Base-by-base conservation (phyloP, 2,113 vertebrate genomes). In the Sitta europaea region DNA sequence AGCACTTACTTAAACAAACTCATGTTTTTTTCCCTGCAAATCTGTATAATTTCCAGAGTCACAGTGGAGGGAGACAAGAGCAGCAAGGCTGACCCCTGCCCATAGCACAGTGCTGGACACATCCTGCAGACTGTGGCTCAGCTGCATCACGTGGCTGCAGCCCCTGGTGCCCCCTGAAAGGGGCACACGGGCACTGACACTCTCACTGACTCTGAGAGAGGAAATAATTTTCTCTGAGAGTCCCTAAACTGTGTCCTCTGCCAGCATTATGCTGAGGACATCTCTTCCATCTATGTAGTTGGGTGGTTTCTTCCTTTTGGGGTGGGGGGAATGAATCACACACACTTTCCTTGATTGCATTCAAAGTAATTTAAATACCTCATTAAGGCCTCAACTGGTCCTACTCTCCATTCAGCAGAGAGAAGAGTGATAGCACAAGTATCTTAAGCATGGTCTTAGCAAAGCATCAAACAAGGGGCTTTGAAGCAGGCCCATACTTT, bases 51-150 rank as follows among this genome's bases (percentile, higher is more conserved):
- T 25, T 25, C 12, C 5, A 28, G 45, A 47, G 28, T 28, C 13
- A 17, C 17, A 45, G 2, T 4, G 72, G 57, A 40, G 36, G 28
- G 18, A 82, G 31, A 43, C 10, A 36, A 35, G 67, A 31, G 31
- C 62, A 84, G 63, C 35, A 27, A 36, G 79, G 50, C 45, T 65
- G 70, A 23, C 9, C 48, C 0, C 0, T 1, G 7, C n/a, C 59
- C 0, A 0, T 42, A 33, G 19, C 4, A 2, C 2, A 0, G 23
- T 1, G 5, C 48, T 10, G 50, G 78, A 8, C 25, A 22, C 14
- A 24, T 25, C 27, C 53, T 1, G 4, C 1, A 6, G 15, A 3
- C 33, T 20, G 18, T 62, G 57, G 18, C 47, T 57, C 47, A 71
- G 70, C 70, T 61, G 33, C 21, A 1, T n/a, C 28, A 36, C 7